phyloP scores from a whole-genome alignment of 2,113 vertebrate species.

The Centropristis striata region DNA sequence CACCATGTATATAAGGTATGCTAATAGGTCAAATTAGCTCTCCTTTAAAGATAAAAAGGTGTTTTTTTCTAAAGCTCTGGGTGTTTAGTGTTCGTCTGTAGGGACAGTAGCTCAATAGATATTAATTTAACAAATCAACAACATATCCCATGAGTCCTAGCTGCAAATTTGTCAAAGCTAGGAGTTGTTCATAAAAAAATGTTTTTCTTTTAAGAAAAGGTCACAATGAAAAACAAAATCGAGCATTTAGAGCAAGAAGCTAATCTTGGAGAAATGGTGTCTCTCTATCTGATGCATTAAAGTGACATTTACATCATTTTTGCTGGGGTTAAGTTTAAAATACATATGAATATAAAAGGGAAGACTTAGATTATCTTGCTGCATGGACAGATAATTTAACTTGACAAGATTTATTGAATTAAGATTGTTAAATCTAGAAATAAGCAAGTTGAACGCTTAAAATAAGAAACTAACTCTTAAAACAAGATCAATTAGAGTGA shows the following conservation, averaged over 20 bases:
- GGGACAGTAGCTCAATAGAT: no score
- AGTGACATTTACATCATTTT: not conserved
- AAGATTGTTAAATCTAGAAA: no score
- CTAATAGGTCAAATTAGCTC: not conserved
- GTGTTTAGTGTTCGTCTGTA: no score
- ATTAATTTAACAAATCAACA: not conserved
- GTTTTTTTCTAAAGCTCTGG: no score
- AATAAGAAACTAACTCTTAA: no score
- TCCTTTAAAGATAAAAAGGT: not conserved
- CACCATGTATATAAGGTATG: not conserved
- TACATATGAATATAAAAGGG: not conserved
- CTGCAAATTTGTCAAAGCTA: not conserved
- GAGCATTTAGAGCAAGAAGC: not conserved
- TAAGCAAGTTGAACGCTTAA: no score
- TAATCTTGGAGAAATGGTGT: not conserved
- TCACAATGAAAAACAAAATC: not conserved
- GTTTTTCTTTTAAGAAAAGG: not conserved
- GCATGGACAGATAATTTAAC: no score
- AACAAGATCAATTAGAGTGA: no score
- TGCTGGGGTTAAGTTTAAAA: not conserved
- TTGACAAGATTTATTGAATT: no score
- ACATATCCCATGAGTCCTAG: not conserved
- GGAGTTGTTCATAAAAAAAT: not conserved
- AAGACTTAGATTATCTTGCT: no score
- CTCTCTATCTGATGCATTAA: not conserved